Evolutionary conservation across 2,888 invertebrate genomes (phyloP).

Genomic region (Fragum whitleyi): DNA sequence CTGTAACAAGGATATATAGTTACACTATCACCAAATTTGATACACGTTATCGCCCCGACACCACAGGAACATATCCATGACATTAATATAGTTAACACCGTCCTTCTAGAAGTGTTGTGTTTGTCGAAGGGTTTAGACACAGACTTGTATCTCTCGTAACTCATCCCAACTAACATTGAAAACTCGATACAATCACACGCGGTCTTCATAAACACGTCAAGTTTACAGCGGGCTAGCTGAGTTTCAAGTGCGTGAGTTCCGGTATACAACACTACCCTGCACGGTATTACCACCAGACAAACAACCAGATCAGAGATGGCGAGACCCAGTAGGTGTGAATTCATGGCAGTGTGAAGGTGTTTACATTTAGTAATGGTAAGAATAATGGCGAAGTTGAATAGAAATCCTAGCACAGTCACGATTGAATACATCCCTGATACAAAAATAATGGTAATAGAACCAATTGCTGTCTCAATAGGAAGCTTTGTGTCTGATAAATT

Average conservation of each 20-base stretch:
- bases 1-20: slow-evolving; percentile 56
- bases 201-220: slow-evolving; percentile 67
- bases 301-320: slow-evolving; percentile 67
- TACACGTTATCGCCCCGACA: slow-evolving; percentile 39
- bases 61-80: slow-evolving; percentile 57
- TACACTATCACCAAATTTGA: slow-evolving; percentile 57
- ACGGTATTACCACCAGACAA: slow-evolving; percentile 67
- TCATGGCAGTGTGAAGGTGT: slow-evolving; percentile 69
- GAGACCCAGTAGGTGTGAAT: slow-evolving; percentile 66
- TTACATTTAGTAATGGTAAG: slow-evolving; percentile 44
- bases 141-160: slow-evolving; percentile 77
- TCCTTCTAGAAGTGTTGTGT: slow-evolving; percentile 52
- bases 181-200: slow-evolving; percentile 70
- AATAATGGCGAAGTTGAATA: slow-evolving; percentile 31
- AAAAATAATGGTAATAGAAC: not conserved
- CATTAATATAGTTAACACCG: slow-evolving; percentile 38
- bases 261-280: slow-evolving; percentile 60
- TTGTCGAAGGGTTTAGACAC: slow-evolving; percentile 75
- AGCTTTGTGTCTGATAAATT: not conserved
- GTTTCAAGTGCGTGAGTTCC: not conserved
- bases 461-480: slow-evolving; percentile 1
- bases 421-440: not conserved
- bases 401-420: not conserved
- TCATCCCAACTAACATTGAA: slow-evolving; percentile 69
- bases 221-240: slow-evolving; percentile 42